Percentiles rank a stretch among this genome's conserved stretches.
Conservation (phyloP, 2,888 invertebrate species). For the Caenorhabditis imperialis region DNA sequence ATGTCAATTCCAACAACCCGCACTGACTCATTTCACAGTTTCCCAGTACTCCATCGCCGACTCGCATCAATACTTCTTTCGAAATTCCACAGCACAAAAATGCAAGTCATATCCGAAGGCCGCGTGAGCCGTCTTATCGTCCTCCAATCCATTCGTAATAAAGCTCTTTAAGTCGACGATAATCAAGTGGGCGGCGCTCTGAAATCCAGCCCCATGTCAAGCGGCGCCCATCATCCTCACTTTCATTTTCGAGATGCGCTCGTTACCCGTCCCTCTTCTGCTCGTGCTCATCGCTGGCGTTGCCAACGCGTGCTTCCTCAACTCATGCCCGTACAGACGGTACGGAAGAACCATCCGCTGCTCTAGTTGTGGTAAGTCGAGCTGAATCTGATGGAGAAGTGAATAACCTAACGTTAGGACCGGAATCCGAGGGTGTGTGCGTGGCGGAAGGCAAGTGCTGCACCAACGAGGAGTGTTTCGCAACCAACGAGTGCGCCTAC, state of each 20-base stretch:
- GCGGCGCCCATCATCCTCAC: slow-evolving; percentile 20
- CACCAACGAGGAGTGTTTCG: slow-evolving; percentile 61
- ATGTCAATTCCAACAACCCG: too few relatives aligned
- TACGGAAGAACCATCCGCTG: slow-evolving; percentile 68
- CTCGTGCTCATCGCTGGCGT: slow-evolving; percentile 19
- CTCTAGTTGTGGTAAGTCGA: slow-evolving; percentile 60
- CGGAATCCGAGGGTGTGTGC: slow-evolving; percentile 65
- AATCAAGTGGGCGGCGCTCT: slow-evolving; percentile 39
- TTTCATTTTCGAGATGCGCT: slow-evolving; percentile 41
- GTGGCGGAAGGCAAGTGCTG: slow-evolving; percentile 65
- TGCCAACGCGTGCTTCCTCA: slow-evolving; percentile 69
- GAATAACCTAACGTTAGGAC: slow-evolving; percentile 41
- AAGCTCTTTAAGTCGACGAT: slow-evolving; percentile 49
- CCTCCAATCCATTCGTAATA: slow-evolving; percentile 36
- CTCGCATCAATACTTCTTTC: too few relatives aligned
- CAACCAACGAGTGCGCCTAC: slow-evolving; percentile 51
- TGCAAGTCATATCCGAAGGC: slow-evolving; percentile 23
- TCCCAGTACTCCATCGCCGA: too few relatives aligned
- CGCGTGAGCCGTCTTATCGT: slow-evolving; percentile 38
- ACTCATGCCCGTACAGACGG: slow-evolving; percentile 74
- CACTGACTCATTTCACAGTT: too few relatives aligned
- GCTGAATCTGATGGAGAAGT: background rate
- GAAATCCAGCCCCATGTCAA: slow-evolving; percentile 17
- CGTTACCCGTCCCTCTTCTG: slow-evolving; percentile 30
- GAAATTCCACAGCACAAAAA: slow-evolving; percentile 1